phyloP scores from a whole-genome alignment of 2,888 invertebrate genomes.

The Latheticus oryzae region DNA sequence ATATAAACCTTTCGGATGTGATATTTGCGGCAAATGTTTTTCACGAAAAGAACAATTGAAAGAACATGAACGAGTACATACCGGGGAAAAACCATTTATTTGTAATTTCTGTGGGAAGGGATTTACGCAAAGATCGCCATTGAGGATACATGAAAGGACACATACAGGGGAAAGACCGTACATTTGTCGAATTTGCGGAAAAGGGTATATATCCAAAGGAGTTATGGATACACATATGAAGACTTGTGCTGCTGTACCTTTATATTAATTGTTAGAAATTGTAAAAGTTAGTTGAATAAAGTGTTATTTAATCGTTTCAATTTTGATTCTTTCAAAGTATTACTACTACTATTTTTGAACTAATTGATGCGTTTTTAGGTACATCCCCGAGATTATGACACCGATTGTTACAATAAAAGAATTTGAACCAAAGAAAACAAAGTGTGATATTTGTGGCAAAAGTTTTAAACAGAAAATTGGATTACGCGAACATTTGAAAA shows the following conservation, averaged over 20 bases:
- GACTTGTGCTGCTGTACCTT: conserved; percentile 47
- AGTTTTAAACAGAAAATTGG: conserved; percentile 43
- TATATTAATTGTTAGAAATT: conserved; percentile 27
- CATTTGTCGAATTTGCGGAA: conserved; percentile 69
- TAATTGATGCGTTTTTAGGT: conserved; percentile 55
- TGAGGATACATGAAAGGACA: conserved; percentile 72
- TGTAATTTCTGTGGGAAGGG: conserved; percentile 73
- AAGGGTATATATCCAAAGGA: conserved; percentile 66
- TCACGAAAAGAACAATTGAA: conserved; percentile 72
- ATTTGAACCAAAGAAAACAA: conserved; percentile 12
- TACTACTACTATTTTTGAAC: neutral
- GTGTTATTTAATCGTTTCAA: neutral
- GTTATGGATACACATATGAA: conserved; percentile 60
- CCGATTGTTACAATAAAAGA: conserved; percentile 61
- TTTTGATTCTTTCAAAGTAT: conserved; percentile 9
- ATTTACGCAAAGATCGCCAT: conserved; percentile 71
- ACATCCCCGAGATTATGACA: conserved; percentile 56
- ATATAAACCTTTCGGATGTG: conserved; percentile 65
- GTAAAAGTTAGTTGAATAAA: too few relatives aligned
- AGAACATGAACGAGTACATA: conserved; percentile 71
- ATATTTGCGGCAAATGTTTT: conserved; percentile 67
- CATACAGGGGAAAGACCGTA: conserved; percentile 72
- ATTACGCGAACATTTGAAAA: conserved; percentile 50
- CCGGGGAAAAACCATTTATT: conserved; percentile 72
- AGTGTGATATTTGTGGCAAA: conserved; percentile 38